These are phyloP conservation scores for Patella caerulea DNA, from an alignment of 2,888 invertebrate genomes.

Conservation along the genomic window DNA sequence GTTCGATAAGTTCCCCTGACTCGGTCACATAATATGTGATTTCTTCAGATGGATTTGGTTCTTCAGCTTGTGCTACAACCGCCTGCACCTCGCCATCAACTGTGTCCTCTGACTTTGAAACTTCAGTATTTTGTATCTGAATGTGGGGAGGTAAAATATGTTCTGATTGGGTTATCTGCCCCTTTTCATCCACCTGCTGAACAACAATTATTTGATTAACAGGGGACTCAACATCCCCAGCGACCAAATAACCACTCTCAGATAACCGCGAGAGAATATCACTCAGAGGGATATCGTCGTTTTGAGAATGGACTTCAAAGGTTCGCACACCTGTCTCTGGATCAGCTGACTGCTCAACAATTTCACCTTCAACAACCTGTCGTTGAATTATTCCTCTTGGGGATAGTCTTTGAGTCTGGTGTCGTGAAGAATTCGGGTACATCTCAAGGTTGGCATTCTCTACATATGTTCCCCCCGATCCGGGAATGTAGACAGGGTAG, in stretches of 20 bases:
- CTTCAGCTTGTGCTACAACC: not conserved
- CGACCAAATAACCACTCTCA: not conserved
- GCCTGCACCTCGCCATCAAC: not conserved
- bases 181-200: not conserved
- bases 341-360: not conserved
- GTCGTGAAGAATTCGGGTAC: not conserved
- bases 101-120: not conserved
- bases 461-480: not conserved
- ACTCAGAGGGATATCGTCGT: not conserved
- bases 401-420: not conserved
- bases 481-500: not conserved
- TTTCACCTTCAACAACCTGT: not conserved
- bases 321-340: not conserved
- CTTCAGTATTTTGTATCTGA: not conserved
- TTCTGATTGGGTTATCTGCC: constrained; percentile 5
- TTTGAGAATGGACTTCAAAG: constrained; percentile 7
- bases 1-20: not conserved
- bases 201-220: not conserved
- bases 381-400: not conserved
- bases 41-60: not conserved
- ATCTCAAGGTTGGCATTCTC: not conserved
- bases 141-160: constrained; percentile 1
- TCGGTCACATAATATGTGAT: not conserved
- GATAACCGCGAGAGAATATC: not conserved
- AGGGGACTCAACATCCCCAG: not conserved